Conservation (phyloP, 2,888 invertebrate genomes). For the Cheilosia vulpina region DNA sequence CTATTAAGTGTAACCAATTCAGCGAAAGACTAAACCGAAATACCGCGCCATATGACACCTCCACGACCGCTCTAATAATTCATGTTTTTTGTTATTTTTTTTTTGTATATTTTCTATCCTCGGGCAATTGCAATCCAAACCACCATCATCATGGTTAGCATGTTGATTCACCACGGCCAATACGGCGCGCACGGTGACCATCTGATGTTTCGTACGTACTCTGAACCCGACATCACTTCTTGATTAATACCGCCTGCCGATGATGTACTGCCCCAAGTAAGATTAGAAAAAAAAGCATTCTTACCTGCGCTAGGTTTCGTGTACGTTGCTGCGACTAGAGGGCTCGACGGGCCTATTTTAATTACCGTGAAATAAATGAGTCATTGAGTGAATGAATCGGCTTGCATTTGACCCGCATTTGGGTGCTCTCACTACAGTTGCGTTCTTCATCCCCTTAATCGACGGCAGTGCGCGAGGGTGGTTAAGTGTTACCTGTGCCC, state of each 20-base stretch:
- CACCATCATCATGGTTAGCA: constrained; percentile 55
- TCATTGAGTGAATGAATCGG: constrained; percentile 51
- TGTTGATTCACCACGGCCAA: constrained; percentile 64
- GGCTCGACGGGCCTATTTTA: constrained; percentile 53
- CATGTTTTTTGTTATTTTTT: constrained; percentile 14
- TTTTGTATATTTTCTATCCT: constrained; percentile 41
- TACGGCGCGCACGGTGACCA: constrained; percentile 42
- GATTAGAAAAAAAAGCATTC: constrained; percentile 30
- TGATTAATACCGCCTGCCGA: constrained; percentile 66
- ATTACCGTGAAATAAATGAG: constrained; percentile 73
- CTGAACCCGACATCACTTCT: constrained; percentile 53
- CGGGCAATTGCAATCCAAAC: constrained; percentile 42
- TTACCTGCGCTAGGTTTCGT: constrained; percentile 59
- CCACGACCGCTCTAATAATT: constrained; percentile 55
- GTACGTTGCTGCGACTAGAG: constrained; percentile 35
- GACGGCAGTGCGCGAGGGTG: constrained; percentile 39
- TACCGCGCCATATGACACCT: constrained; percentile 60
- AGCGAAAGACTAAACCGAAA: background rate
- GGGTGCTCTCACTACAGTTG: background rate
- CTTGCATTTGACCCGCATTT: constrained; percentile 35
- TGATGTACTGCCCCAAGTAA: constrained; percentile 61
- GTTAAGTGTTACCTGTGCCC: constrained; percentile 68
- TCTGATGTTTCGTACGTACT: constrained; percentile 56
- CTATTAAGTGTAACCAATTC: constrained; percentile 21
- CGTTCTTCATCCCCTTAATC: constrained; percentile 30